These are phyloP conservation scores for Chesias legatella DNA, from an alignment of 2,888 invertebrate species.

Conservation along the genomic window DNA sequence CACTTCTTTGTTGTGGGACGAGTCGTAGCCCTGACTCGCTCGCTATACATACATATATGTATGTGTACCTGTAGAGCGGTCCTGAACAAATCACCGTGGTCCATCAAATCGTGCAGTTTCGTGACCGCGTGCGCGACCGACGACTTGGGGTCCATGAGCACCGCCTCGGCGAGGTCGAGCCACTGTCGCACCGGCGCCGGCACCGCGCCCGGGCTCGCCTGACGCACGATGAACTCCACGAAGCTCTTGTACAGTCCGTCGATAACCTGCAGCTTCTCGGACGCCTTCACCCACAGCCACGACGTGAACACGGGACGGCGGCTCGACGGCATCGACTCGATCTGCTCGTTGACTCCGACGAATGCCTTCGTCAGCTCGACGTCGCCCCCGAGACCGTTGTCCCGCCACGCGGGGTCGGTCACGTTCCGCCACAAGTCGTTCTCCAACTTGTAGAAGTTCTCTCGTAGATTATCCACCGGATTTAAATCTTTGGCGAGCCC, in stretches of 20 bases:
- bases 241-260: constrained; percentile 85
- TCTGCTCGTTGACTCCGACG: constrained; percentile 74
- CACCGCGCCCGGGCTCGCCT: constrained; percentile 55
- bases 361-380: constrained; percentile 81
- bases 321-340: constrained; percentile 57
- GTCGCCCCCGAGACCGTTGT: constrained; percentile 68
- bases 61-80: constrained; percentile 81
- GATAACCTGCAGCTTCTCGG: constrained; percentile 81
- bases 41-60: constrained; percentile 14
- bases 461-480: constrained; percentile 81
- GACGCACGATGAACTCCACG: constrained; percentile 78
- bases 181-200: constrained; percentile 66
- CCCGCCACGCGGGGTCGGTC: constrained; percentile 57
- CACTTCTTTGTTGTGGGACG: constrained; percentile 24
- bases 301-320: constrained; percentile 52
- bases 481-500: constrained; percentile 52
- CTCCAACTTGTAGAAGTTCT: constrained; percentile 81
- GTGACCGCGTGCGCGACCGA: constrained; percentile 80
- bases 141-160: constrained; percentile 82
- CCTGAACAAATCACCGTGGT: constrained; percentile 82
- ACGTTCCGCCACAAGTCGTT: constrained; percentile 71
- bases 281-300: constrained; percentile 84
- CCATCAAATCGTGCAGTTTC: constrained; percentile 81
- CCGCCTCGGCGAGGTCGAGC: constrained; percentile 83
- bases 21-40: constrained; percentile 17